These are phyloP conservation scores for Lycodopsis pacificus DNA, from an alignment of 2,797 vertebrate species.

Conservation along the genomic window DNA sequence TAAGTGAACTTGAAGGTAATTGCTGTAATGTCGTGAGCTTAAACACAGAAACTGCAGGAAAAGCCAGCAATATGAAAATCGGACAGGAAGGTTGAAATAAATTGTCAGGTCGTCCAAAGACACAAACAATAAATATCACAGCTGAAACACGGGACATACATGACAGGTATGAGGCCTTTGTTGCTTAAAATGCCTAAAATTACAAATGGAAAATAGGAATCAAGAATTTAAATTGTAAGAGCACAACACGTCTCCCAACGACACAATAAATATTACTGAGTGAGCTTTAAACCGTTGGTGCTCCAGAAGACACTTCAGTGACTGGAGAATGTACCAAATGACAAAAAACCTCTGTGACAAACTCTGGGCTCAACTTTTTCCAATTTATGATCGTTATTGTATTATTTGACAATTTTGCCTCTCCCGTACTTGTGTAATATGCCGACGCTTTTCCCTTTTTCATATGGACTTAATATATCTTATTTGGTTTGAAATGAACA, in stretches of 20 bases:
- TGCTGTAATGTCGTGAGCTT: slow-evolving; percentile 1
- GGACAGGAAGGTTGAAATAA: slow-evolving; percentile 1
- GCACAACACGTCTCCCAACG: slow-evolving; percentile 51
- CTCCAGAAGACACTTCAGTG: slow-evolving; percentile 29
- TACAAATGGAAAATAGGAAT: slow-evolving; percentile 44
- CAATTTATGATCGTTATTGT: not conserved
- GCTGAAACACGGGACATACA: not conserved
- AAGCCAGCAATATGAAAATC: not conserved
- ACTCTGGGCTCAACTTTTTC: not conserved
- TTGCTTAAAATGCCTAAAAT: slow-evolving; percentile 23
- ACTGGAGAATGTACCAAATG: not conserved
- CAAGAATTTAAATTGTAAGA: slow-evolving; percentile 35
- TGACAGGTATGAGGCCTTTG: not conserved
- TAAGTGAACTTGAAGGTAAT: not conserved
- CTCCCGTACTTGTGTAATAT: not conserved
- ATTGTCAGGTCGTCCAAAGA: not conserved
- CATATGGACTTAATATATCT: not conserved
- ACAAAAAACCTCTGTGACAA: not conserved
- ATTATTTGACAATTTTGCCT: not conserved
- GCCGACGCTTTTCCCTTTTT: not conserved
- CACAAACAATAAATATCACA: not conserved
- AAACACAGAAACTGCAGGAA: not conserved
- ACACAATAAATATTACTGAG: slow-evolving; percentile 47
- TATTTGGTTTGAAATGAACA: not conserved
- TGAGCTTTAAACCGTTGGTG: slow-evolving; percentile 9